These are phyloP conservation scores for Macropus fuliginosus DNA, from an alignment of 2,797 vertebrate genomes.

Conservation along the genomic window DNA sequence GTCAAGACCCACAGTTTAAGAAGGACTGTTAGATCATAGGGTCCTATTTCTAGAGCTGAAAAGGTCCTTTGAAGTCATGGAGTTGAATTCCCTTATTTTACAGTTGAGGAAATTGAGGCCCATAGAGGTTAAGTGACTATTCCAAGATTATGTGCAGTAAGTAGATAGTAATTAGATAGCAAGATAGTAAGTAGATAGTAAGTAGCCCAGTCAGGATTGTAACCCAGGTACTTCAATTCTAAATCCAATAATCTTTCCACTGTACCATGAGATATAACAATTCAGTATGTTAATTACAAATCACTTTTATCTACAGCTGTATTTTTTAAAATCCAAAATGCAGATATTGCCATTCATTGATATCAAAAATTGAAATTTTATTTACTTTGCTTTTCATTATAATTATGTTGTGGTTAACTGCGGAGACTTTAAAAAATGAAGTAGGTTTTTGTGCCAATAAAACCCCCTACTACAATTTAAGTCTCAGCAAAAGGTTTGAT, in stretches of 20 bases:
- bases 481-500: not conserved
- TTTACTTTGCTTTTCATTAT: not conserved
- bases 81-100: not conserved
- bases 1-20: too few species aligned
- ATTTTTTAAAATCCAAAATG: not conserved
- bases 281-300: not conserved
- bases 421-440: not conserved
- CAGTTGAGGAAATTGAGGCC: not conserved
- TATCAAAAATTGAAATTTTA: not conserved
- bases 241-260: not conserved
- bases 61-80: not conserved
- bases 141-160: not conserved
- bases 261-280: not conserved
- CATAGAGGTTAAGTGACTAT: not conserved
- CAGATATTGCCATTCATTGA: not conserved
- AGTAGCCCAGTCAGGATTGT: not conserved
- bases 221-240: not conserved
- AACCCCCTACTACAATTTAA: not conserved
- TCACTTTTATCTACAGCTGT: not conserved
- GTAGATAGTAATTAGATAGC: too few species aligned
- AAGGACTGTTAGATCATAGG: not conserved
- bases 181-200: not conserved
- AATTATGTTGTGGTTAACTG: not conserved
- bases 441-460: not conserved
- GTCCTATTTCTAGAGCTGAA: not conserved